Base-by-base conservation (phyloP, 2,888 invertebrate species). In the Gerosis bhagava region DNA sequence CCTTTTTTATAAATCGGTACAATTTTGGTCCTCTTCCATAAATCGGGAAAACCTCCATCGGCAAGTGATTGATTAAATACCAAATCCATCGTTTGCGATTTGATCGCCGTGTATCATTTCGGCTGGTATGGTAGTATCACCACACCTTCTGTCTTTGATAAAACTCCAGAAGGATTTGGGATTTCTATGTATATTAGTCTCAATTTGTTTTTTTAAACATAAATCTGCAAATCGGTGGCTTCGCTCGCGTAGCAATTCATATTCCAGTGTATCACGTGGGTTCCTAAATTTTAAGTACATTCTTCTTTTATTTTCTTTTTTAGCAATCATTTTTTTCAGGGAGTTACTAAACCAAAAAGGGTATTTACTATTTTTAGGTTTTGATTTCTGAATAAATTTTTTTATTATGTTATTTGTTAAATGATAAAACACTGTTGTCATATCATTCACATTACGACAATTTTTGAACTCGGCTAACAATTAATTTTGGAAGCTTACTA, bases 91-190 rank as follows among this genome's bases (percentile, higher is more conserved):
- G 5, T n/a, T 26, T 3, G 37, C 26, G 26, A 26, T 8, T 1
- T n/a, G 10, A 8, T 24, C 8, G 6, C 22, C 13, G 2, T 7
- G 10, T n/a, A 13, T 8, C 15, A 37, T 24, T 26, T 5, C 11
- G 7, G 25, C 2, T 25, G 37, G 37, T 3, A 37, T 37, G 21
- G 26, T 17, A 2, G 26, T 5, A 1, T 16, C 12, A n/a, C 21
- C 16, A 8, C 11, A 13, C 1, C 29, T 10, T n/a, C 10, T 40
- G 7, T 28, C 21, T 8, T 40, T 40, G 13, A 40, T 5, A 11
- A 21, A 29, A n/a, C 40, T 7, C 40, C 40, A 28, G 10, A 40
- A 29, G 5, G n/a, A n/a, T 15, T 40, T 28, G 4, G 40, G 40
- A 21, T 40, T 40, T 4, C 8, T 28, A 6, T 0, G 19, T 3